Evolutionary conservation across 2,113 vertebrate species (phyloP), one percentile per base, ranked within the genome.

Genomic region (Phrynocephalus versicolor): DNA sequence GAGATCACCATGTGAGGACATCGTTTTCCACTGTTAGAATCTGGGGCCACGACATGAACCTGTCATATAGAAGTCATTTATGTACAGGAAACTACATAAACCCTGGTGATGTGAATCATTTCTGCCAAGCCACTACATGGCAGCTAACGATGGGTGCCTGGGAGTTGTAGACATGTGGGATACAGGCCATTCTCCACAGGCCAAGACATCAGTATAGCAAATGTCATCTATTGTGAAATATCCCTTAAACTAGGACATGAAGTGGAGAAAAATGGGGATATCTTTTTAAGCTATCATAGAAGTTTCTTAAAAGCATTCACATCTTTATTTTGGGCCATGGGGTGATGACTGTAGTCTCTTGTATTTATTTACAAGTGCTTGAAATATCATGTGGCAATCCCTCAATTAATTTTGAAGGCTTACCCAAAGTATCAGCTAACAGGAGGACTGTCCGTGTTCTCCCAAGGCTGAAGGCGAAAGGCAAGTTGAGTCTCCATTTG

Each of bases 1-100:
- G 87, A 78, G 45, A 74, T 81, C 83, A 57, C 77, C 62, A n/a
- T 45, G 45, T 88, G 87, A 57, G 78, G 89, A 58, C 83, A 85
- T 39, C 27, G n/a, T n/a, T n/a, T n/a, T n/a, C n/a, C n/a, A n/a
- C n/a, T n/a, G n/a, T n/a, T n/a, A n/a, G n/a, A n/a, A n/a, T n/a
- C n/a, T n/a, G n/a, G 60, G n/a, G n/a, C 10, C 35, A 13, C 3
- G 45, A 83, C 30, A 75, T 21, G 16, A 33, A 75, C 41, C 35
- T 33, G 3, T n/a, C 41, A 12, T 75, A 65, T 6, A 76, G 58
- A 35, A 35, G 33, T 45, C n/a, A 39, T 25, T 79, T 27, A n/a
- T 73, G 19, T 41, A 18, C 19, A 64, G 55, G 45, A 82, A 82
- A 37, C 35, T 41, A 3, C 27, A 71, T 37, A 21, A 37, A 82